Evolutionary conservation across 2,797 vertebrate species (phyloP).

Genomic region (Notoglanidium macrostoma): DNA sequence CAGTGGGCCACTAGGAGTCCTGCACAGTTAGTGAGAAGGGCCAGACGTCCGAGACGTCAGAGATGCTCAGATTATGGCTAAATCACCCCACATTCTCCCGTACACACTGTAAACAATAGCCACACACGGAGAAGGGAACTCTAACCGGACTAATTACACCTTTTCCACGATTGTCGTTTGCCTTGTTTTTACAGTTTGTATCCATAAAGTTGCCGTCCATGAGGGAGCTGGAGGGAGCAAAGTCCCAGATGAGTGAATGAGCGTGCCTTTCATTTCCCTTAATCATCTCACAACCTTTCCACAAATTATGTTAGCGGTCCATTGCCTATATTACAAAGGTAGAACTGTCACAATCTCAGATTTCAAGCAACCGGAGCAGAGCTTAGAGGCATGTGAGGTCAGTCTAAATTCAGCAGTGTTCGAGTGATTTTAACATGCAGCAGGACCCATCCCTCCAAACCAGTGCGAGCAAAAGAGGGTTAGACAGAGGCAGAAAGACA

Average conservation of each 20-base stretch:
- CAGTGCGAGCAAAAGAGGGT: constrained; percentile 27
- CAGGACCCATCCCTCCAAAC: constrained; percentile 35
- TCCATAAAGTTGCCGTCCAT: constrained; percentile 58
- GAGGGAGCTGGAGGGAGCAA: constrained; percentile 53
- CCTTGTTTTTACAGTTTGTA: constrained; percentile 64
- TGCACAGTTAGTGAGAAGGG: constrained; percentile 53
- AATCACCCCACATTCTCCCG: constrained; percentile 62
- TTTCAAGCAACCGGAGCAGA: constrained; percentile 47
- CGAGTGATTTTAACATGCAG: constrained; percentile 47
- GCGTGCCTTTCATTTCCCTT: constrained; percentile 41
- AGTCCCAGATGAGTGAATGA: constrained; percentile 40
- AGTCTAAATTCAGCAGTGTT: constrained; percentile 56
- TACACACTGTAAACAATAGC: constrained; percentile 60
- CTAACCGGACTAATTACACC: constrained; percentile 72
- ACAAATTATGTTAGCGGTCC: constrained; percentile 46
- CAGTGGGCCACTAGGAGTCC: constrained; percentile 58
- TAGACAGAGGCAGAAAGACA: background rate
- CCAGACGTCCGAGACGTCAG: constrained; percentile 56
- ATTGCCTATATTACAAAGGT: constrained; percentile 57
- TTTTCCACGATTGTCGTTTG: constrained; percentile 81
- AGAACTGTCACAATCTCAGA: constrained; percentile 53
- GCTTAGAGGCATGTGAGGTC: constrained; percentile 57
- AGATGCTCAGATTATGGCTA: constrained; percentile 69
- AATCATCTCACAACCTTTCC: constrained; percentile 42
- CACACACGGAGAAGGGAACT: constrained; percentile 61